phyloP scores from a whole-genome alignment of 2,888 invertebrate genomes.

The Yponomeuta sedellus region DNA sequence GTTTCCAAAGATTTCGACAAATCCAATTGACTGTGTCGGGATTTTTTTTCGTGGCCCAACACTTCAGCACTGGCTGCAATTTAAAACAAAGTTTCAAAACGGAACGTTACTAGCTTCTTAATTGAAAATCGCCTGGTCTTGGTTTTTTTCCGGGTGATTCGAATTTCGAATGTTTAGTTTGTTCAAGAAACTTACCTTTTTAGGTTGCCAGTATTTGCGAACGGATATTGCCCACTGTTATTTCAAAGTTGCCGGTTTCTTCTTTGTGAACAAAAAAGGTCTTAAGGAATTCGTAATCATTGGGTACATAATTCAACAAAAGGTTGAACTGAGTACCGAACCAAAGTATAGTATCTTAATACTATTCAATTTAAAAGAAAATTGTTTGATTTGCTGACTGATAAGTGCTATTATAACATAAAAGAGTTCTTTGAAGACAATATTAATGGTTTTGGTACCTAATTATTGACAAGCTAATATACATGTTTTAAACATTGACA shows the following conservation, averaged over 20 bases:
- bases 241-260: not conserved
- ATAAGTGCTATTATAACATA: no score
- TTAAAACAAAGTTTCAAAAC: conserved; percentile 56
- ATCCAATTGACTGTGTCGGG: not conserved
- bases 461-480: no score
- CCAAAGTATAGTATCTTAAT: no score
- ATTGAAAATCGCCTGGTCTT: conserved; percentile 41
- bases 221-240: conserved; percentile 1
- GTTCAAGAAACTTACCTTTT: not conserved
- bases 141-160: not conserved
- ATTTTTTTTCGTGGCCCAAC: not conserved
- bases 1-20: not conserved
- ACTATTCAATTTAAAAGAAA: no score
- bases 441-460: no score
- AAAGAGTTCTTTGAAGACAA: no score
- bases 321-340: no score
- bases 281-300: not conserved
- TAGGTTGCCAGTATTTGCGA: not conserved
- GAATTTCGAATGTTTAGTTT: conserved; percentile 2
- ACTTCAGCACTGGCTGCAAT: conserved; percentile 36
- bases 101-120: conserved; percentile 52
- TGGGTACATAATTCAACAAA: not conserved
- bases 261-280: no score
- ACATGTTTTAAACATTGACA: no score
- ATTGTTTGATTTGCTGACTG: no score